phyloP scores from a whole-genome alignment of 2,113 vertebrate genomes.

The Gambusia holbrooki region DNA sequence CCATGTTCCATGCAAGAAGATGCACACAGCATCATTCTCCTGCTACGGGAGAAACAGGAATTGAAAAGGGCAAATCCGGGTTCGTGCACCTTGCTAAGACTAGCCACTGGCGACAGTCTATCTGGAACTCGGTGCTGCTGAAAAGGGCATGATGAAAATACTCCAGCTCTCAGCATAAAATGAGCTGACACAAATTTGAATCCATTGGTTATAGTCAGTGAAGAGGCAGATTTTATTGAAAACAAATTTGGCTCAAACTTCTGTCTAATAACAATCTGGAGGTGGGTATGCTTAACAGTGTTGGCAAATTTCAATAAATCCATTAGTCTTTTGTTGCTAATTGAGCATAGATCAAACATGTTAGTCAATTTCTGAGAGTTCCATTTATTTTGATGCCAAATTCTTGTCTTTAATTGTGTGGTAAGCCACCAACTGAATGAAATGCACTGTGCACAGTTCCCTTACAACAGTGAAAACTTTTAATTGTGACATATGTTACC shows the following conservation, averaged over 20 bases:
- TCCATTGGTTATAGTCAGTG: conserved; percentile 58
- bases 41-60: conserved; percentile 65
- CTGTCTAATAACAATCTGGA: neutral
- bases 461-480: neutral
- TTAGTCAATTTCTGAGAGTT: neutral
- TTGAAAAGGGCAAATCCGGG: conserved; percentile 79
- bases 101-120: conserved; percentile 76
- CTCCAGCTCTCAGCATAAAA: conserved; percentile 76
- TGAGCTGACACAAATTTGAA: conserved; percentile 69
- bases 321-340: conserved; percentile 4
- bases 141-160: conserved; percentile 78
- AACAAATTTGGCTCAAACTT: conserved; percentile 53
- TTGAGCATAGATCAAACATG: neutral
- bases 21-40: conserved; percentile 67
- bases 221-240: conserved; percentile 38
- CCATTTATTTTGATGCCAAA: neutral
- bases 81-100: conserved; percentile 71
- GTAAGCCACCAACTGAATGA: conserved; percentile 8
- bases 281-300: neutral
- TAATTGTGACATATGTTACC: conserved; percentile 1
- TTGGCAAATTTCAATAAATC: conserved; percentile 4
- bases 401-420: neutral
- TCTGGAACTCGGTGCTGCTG: conserved; percentile 66
- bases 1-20: conserved; percentile 59
- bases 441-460: neutral